A percentile compares a stretch with the other conserved stretches of the same genome.
phyloP scores from a whole-genome alignment of 2,113 vertebrate genomes.

The Oriolus oriolus region DNA sequence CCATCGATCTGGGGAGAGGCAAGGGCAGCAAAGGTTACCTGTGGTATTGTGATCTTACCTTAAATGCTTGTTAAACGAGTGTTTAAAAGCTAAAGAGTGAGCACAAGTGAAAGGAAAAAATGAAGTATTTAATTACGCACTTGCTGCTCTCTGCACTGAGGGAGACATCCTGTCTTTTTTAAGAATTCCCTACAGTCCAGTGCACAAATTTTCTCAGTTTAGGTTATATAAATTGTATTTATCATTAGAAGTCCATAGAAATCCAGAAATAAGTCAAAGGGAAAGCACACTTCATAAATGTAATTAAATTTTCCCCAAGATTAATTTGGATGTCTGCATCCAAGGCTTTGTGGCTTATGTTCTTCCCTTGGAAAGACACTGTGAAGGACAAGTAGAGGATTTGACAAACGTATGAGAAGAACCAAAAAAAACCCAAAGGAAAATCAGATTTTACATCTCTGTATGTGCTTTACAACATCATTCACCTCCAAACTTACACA shows the following conservation, averaged over 20 bases:
- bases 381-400: background rate
- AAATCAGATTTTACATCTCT: background rate
- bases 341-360: background rate
- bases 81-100: background rate
- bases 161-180: background rate
- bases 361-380: background rate
- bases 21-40: background rate
- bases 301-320: background rate
- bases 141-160: background rate
- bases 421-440: background rate
- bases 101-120: background rate
- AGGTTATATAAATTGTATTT: background rate
- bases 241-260: background rate
- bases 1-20: conserved; percentile 87
- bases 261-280: background rate
- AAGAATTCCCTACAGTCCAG: background rate
- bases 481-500: background rate
- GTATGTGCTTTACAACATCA: background rate
- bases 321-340: background rate
- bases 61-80: background rate
- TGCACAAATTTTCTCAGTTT: background rate
- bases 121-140: background rate
- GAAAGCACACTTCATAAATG: background rate
- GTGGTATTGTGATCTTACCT: background rate
- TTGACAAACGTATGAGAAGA: background rate